phyloP scores from a whole-genome alignment of 2,888 invertebrate species.

The Melinaea menophilus region DNA sequence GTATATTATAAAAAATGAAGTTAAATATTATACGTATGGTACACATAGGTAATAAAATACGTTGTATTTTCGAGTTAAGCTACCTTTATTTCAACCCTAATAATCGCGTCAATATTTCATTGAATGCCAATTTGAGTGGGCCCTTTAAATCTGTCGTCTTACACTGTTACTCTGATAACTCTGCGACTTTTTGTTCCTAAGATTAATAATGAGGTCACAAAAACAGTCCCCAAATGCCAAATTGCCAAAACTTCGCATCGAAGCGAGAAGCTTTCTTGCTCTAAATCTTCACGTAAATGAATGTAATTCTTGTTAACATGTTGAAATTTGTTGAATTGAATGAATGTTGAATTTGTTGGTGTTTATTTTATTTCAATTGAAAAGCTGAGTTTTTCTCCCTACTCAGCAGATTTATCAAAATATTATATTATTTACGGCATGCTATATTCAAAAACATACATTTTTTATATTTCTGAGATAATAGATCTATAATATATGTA shows the following conservation, averaged over 20 bases:
- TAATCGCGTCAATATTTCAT: conserved; percentile 32
- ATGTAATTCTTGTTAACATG: conserved; percentile 76
- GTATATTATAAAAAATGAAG: too few relatives aligned
- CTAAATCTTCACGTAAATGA: conserved; percentile 75
- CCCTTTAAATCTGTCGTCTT: conserved; percentile 64
- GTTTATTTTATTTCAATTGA: conserved; percentile 52
- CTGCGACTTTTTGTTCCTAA: conserved; percentile 68
- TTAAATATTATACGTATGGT: too few relatives aligned
- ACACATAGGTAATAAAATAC: too few relatives aligned
- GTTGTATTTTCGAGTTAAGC: background rate
- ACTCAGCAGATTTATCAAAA: too few relatives aligned
- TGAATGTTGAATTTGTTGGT: conserved; percentile 56
- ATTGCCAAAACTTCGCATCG: conserved; percentile 76
- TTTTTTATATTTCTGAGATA: too few relatives aligned
- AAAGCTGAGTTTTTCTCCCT: conserved; percentile 32
- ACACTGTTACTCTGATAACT: conserved; percentile 62
- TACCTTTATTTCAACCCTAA: conserved; percentile 27
- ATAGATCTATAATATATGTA: too few relatives aligned
- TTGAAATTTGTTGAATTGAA: conserved; percentile 51
- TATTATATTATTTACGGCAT: too few relatives aligned
- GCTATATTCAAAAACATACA: too few relatives aligned
- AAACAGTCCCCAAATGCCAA: conserved; percentile 32
- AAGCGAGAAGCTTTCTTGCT: conserved; percentile 74
- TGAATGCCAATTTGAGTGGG: conserved; percentile 46
- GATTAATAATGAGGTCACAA: conserved; percentile 72